Evolutionary conservation across 2,797 vertebrate genomes (phyloP).

Genomic region (Gallinago solitaria): DNA sequence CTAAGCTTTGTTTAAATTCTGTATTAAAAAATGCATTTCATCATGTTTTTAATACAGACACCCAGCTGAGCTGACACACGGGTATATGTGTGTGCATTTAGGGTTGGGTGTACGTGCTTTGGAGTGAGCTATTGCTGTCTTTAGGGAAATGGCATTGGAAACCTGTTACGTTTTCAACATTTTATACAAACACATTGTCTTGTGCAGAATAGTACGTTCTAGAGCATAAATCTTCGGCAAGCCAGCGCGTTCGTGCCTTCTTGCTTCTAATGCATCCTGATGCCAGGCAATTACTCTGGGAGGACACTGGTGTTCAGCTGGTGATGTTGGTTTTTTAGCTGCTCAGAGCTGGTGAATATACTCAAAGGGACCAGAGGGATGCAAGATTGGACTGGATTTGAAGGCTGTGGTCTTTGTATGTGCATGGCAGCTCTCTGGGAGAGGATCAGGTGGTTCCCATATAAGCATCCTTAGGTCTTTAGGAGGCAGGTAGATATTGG

Average conservation of each 20-base stretch:
- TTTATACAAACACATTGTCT: slow-evolving; percentile 27
- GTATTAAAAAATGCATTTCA: background rate
- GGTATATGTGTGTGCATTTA: background rate
- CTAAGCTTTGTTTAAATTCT: background rate
- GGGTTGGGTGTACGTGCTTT: background rate
- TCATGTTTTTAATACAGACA: slow-evolving; percentile 12
- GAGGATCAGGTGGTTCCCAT: fast-evolving
- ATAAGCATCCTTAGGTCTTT: background rate
- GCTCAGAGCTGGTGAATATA: background rate
- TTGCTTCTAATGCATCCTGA: background rate
- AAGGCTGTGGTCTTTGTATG: background rate
- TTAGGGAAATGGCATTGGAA: slow-evolving; percentile 13
- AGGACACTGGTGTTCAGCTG: background rate
- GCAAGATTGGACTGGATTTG: background rate
- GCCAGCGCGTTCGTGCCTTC: background rate
- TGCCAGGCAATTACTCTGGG: slow-evolving; percentile 1
- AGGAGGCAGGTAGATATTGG: background rate
- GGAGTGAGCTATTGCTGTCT: background rate
- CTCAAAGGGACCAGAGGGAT: background rate
- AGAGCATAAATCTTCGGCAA: slow-evolving; percentile 22
- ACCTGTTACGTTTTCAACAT: slow-evolving; percentile 34
- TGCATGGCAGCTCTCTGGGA: background rate
- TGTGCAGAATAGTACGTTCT: background rate
- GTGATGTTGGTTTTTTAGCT: background rate
- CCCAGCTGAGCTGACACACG: background rate